Conservation (phyloP, 1,140 invertebrate species). For the Globodera ellingtonae region DNA sequence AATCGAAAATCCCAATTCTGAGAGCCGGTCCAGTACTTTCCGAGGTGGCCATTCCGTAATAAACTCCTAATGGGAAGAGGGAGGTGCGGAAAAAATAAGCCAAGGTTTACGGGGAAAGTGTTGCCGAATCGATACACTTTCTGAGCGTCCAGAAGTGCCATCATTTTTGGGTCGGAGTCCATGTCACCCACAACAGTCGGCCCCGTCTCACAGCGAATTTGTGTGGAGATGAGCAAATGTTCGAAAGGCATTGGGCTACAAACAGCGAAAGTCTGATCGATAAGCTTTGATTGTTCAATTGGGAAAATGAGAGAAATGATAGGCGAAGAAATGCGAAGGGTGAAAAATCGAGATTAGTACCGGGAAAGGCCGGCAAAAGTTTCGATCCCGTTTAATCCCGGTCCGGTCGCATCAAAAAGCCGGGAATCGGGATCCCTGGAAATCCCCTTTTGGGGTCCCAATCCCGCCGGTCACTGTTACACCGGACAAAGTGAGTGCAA, state of each 20-base stretch:
- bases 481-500: too few species aligned
- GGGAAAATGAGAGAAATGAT: too few species aligned
- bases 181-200: constrained; percentile 39
- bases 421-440: too few species aligned
- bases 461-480: too few species aligned
- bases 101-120: constrained; percentile 8
- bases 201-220: constrained; percentile 35
- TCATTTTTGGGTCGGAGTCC: constrained; percentile 32
- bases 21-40: constrained; percentile 25
- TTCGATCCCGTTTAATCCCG: too few species aligned
- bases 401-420: too few species aligned
- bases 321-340: too few species aligned
- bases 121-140: constrained; percentile 20
- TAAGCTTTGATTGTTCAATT: too few species aligned
- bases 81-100: background rate
- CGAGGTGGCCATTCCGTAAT: constrained; percentile 29
- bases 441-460: too few species aligned
- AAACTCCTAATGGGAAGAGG: constrained; percentile 5
- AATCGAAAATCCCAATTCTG: constrained; percentile 17
- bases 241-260: background rate
- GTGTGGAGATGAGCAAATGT: constrained; percentile 34
- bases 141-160: constrained; percentile 24
- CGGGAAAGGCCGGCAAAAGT: too few species aligned
- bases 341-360: too few species aligned
- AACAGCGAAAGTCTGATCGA: background rate